A percentile compares a stretch with the other conserved stretches of the same genome.
phyloP scores from a whole-genome alignment of 2,888 invertebrate species.

The Chrysodeixis includens region DNA sequence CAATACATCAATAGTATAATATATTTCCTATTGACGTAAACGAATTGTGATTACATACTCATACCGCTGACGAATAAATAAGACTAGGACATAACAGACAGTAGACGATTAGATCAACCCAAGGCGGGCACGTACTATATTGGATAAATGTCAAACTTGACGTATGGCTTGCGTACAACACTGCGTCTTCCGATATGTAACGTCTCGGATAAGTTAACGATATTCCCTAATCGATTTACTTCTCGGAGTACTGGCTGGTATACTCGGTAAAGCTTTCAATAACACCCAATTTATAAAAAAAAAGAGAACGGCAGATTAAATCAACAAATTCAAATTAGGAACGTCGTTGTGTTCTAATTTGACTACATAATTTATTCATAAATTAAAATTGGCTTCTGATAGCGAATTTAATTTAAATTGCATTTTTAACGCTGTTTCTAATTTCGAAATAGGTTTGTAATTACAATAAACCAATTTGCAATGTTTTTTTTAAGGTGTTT shows the following conservation, averaged over 20 bases:
- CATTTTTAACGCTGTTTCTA: slow-evolving; percentile 22
- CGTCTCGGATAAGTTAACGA: slow-evolving; percentile 50
- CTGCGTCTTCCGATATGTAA: slow-evolving; percentile 64
- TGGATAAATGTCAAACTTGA: slow-evolving; percentile 86
- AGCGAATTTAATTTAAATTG: background rate
- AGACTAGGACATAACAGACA: slow-evolving; percentile 59
- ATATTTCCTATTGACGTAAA: slow-evolving; percentile 45
- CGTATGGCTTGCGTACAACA: slow-evolving; percentile 75
- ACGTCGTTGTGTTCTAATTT: slow-evolving; percentile 10
- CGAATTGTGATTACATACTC: slow-evolving; percentile 65
- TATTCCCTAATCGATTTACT: slow-evolving; percentile 34
- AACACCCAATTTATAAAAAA: background rate
- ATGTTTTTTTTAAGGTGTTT: background rate
- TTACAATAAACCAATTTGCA: background rate
- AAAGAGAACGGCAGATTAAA: background rate
- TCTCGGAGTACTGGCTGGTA: background rate
- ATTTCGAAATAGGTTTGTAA: slow-evolving; percentile 19
- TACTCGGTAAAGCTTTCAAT: background rate
- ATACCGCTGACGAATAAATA: slow-evolving; percentile 69
- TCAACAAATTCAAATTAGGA: slow-evolving; percentile 3
- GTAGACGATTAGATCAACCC: slow-evolving; percentile 77
- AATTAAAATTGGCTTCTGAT: slow-evolving; percentile 8
- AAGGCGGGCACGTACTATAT: slow-evolving; percentile 82
- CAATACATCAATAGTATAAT: slow-evolving; percentile 28
- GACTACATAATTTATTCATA: slow-evolving; percentile 6